These are phyloP conservation scores for Yponomeuta evonymella DNA, from an alignment of 2,888 invertebrate genomes.

Conservation along the genomic window DNA sequence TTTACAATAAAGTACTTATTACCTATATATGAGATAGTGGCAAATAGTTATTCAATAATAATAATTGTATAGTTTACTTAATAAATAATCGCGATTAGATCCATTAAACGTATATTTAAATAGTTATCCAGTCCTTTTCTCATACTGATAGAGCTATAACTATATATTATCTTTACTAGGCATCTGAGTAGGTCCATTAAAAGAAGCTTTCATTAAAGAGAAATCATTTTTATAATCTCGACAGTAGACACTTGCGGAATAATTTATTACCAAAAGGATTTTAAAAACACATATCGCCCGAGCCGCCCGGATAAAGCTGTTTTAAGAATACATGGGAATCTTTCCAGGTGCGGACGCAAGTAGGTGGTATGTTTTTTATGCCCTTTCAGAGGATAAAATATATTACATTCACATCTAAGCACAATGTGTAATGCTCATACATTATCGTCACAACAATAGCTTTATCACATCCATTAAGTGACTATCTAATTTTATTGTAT, in stretches of 20 bases:
- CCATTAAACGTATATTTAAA: too few species aligned
- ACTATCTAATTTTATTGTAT: too few species aligned
- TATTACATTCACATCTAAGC: neutral
- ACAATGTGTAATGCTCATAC: neutral
- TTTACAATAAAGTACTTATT: too few species aligned
- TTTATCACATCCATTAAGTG: neutral
- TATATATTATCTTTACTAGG: too few species aligned
- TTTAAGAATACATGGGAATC: conserved; percentile 68
- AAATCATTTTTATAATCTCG: conserved; percentile 51
- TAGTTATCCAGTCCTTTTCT: too few species aligned
- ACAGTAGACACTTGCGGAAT: conserved; percentile 50
- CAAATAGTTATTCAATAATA: too few species aligned
- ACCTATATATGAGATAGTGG: too few species aligned
- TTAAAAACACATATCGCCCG: conserved; percentile 61
- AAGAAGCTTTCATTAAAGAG: conserved; percentile 25
- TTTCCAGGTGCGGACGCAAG: conserved; percentile 42
- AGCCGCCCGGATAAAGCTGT: conserved; percentile 56
- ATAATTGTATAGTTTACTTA: too few species aligned
- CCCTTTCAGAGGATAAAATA: neutral
- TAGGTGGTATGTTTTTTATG: conserved; percentile 11
- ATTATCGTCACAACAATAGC: neutral
- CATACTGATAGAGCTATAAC: too few species aligned
- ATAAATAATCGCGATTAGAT: too few species aligned
- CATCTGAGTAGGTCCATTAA: too few species aligned
- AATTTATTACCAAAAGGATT: conserved; percentile 69